Base-by-base conservation (phyloP, 2,113 vertebrate species). In the Chamaea fasciata region DNA sequence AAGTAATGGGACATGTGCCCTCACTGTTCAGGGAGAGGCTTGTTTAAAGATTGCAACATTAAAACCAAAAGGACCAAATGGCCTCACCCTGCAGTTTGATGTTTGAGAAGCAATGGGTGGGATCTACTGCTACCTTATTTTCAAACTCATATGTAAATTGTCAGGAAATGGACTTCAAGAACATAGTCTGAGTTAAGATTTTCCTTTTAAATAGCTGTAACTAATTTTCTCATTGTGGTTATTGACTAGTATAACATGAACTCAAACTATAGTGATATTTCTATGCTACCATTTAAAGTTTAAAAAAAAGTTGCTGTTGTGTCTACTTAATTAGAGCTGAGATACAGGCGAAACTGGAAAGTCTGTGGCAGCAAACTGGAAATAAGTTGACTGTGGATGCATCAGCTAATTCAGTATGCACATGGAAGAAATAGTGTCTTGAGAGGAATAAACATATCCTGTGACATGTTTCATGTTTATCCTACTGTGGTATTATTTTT, bases 21-120 rank as follows among this genome's bases (percentile, higher is more conserved):
- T 81, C 22, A 6, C 30, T 35, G 5, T 49, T 47, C 31, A 17
- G 20, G 24, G 33, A 76, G 12, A 63, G 18, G 10, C 23, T 75
- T 50, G 35, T 63, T 70, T 20, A 53, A 89, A 42, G 75, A 56
- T 14, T 35, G 19, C 28, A 67, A 3, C 7, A 28, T 56, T 35
- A 52, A 75, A 68, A 33, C 27, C 11, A 71, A 64, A 67, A 10
- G 0, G 8, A 80, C 6, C 27, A 33, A 41, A 63, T 0, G 0
- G 14, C 24, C 35, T 90, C 6, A 24, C 1, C 3, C 27, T 60
- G 52, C 24, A 71, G 21, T 24, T 90, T 24, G 17, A n/a, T 20
- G 9, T 37, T 78, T 68, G 42, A 62, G 49, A 92, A 90, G 20
- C 19, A 65, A 14, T 64, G 53, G 50, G 35, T 71, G 35, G 64